These are phyloP conservation scores for Zonitis immaculata DNA, from an alignment of 2,888 invertebrate species.

Conservation along the genomic window DNA sequence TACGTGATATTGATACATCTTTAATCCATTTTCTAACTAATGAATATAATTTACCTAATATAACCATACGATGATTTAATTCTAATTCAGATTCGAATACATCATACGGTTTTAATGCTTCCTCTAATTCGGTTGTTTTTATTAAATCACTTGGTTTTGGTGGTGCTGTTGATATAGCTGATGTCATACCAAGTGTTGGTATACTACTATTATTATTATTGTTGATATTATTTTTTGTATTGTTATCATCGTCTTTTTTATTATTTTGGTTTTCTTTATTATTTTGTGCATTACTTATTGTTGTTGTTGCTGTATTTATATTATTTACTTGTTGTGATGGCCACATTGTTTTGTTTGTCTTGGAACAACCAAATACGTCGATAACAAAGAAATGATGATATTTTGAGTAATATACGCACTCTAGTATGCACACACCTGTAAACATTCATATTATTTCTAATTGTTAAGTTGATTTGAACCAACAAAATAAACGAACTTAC, in stretches of 20 bases:
- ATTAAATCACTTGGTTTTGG: slow-evolving; percentile 75
- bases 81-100: slow-evolving; percentile 90
- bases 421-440: slow-evolving; percentile 1
- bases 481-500: neutral
- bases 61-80: slow-evolving; percentile 83
- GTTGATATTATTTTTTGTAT: slow-evolving; percentile 44
- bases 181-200: slow-evolving; percentile 83
- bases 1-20: slow-evolving; percentile 80
- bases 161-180: slow-evolving; percentile 84
- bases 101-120: slow-evolving; percentile 74
- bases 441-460: neutral
- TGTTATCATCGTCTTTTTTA: slow-evolving; percentile 31
- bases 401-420: neutral
- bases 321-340: slow-evolving; percentile 26
- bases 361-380: neutral
- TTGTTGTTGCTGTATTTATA: neutral
- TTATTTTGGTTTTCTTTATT: slow-evolving; percentile 31
- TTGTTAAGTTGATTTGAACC: too few species aligned
- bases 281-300: neutral
- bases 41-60: slow-evolving; percentile 78
- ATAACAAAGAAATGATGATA: neutral
- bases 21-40: slow-evolving; percentile 93
- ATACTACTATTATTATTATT: slow-evolving; percentile 50
- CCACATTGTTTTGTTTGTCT: slow-evolving; percentile 28
- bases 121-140: slow-evolving; percentile 72